Percentiles rank a stretch among this genome's conserved stretches.
These are phyloP conservation scores for Pteromalus puparum DNA, from an alignment of 1,140 invertebrate species.

Conservation along the genomic window DNA sequence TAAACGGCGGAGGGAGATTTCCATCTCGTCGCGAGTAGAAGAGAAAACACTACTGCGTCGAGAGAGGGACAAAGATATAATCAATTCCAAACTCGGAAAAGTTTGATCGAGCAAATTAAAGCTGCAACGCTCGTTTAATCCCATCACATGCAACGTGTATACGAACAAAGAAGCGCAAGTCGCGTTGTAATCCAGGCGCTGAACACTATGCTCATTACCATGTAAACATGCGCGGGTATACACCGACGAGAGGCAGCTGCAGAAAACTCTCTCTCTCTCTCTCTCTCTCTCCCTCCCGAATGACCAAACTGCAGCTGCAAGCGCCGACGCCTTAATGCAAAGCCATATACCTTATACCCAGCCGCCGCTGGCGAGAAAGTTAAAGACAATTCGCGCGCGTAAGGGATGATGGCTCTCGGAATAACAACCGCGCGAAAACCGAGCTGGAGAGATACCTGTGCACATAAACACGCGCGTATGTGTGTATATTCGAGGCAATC, in stretches of 20 bases:
- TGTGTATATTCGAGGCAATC: constrained; percentile 23
- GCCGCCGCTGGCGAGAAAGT: constrained; percentile 3
- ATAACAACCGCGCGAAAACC: neutral
- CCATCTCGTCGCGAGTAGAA: neutral
- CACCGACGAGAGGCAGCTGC: neutral
- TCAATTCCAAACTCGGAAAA: too few relatives aligned
- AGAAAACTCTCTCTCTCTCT: neutral
- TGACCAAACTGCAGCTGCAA: neutral
- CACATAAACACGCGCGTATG: neutral
- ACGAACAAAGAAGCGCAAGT: neutral
- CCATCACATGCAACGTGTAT: too few relatives aligned
- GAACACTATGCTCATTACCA: neutral
- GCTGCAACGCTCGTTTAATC: too few relatives aligned
- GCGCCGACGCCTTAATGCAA: too few relatives aligned
- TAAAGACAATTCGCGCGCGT: constrained; percentile 39
- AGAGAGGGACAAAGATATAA: neutral
- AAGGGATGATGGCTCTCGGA: neutral
- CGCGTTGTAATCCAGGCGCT: neutral
- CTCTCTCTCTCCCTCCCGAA: neutral
- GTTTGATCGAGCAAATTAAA: too few relatives aligned
- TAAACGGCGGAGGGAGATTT: constrained; percentile 1
- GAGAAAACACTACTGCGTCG: too few relatives aligned
- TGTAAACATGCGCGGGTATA: neutral
- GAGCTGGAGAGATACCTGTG: neutral
- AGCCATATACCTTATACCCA: neutral